These are phyloP conservation scores for Lepisosteus osseus DNA, from an alignment of 2,113 vertebrate species.

Conservation along the genomic window DNA sequence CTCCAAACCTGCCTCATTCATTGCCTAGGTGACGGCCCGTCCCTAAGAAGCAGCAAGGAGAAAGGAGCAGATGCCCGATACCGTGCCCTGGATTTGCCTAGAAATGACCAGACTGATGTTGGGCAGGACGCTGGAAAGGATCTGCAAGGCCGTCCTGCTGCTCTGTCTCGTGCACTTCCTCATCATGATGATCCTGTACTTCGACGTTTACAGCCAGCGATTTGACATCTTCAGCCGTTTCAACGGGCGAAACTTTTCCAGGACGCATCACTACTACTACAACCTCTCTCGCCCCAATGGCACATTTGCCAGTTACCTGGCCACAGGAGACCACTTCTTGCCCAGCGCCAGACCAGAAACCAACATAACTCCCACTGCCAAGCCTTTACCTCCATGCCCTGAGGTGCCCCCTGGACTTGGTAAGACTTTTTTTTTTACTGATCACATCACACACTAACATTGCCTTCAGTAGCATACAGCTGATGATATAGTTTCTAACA, in stretches of 20 bases:
- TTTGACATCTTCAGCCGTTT: constrained; percentile 97
- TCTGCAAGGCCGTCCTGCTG: constrained; percentile 96
- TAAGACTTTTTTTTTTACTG: constrained; percentile 54
- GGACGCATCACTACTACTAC: constrained; percentile 68
- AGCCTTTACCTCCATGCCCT: constrained; percentile 83
- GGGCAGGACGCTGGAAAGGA: constrained; percentile 96
- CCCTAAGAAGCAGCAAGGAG: background rate
- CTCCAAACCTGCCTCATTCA: background rate
- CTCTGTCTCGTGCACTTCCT: constrained; percentile 96
- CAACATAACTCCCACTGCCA: constrained; percentile 73
- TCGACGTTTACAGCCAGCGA: constrained; percentile 92
- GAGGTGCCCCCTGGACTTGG: constrained; percentile 86
- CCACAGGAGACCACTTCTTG: constrained; percentile 61
- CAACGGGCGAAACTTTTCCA: constrained; percentile 74
- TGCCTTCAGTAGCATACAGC: too few relatives aligned
- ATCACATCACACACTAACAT: background rate
- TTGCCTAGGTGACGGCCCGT: constrained; percentile 24
- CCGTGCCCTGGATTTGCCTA: constrained; percentile 44
- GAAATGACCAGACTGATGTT: constrained; percentile 98
- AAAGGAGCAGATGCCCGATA: constrained; percentile 51
- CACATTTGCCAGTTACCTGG: constrained; percentile 67
- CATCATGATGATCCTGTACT: constrained; percentile 97
- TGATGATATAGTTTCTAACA: too few relatives aligned
- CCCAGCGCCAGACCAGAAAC: constrained; percentile 66
- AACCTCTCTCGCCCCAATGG: constrained; percentile 81